Evolutionary conservation across 2,797 vertebrate genomes (phyloP).

Genomic region (Mormyrops boulengeri): DNA sequence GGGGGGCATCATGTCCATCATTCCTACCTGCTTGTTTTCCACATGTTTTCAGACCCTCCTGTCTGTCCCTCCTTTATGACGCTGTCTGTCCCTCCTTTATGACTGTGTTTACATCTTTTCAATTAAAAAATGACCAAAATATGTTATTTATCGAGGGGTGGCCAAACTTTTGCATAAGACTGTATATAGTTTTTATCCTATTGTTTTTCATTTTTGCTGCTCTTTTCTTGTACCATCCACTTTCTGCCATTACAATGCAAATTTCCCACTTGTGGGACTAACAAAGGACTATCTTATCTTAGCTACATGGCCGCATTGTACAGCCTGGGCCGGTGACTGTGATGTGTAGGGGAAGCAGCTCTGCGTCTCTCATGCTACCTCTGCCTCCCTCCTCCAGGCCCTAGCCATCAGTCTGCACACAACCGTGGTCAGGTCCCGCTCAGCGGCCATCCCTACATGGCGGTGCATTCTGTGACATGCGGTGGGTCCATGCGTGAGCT

Average conservation of each 20-base stretch:
- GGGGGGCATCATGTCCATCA: conserved; percentile 20
- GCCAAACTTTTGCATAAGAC: no score
- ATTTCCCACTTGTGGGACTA: no score
- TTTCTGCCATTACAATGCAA: no score
- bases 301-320: background rate
- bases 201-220: no score
- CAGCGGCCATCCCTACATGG: conserved; percentile 87
- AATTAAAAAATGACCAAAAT: no score
- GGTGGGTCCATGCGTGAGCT: conserved; percentile 72
- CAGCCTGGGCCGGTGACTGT: background rate
- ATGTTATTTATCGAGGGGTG: no score
- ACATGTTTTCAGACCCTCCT: background rate
- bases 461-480: conserved; percentile 77
- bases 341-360: background rate
- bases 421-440: conserved; percentile 85
- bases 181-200: no score
- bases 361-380: background rate
- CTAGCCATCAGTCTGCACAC: conserved; percentile 87
- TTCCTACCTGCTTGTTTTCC: background rate
- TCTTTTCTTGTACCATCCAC: no score
- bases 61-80: no score
- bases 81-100: no score
- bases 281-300: background rate
- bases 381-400: conserved; percentile 76
- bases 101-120: no score